Evolutionary conservation across 30 jellyfish, hydroid and myxozoan species (phyloP), one percentile per base, ranked within the genome.

Genomic region (Aurelia sp.): DNA sequence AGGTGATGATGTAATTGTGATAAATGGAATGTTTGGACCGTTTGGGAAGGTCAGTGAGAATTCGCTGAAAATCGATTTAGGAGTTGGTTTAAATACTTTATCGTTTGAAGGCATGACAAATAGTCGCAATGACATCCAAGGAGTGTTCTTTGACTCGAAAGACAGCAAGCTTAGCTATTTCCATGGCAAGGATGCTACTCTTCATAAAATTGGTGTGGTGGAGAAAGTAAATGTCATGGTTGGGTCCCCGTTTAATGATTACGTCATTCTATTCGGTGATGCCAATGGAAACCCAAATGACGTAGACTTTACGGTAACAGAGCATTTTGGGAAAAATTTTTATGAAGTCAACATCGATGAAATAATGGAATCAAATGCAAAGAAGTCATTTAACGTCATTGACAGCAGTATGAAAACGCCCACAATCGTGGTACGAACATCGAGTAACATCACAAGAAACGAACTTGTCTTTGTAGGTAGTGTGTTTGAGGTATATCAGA

Each of bases 401-500:
- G 96, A 88, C 71, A 88, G 72, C 83, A 74, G 96, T 50, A 65
- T 67, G 66, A 44, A 88, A 70, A 40, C 82, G 58, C 96, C 96
- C 44, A 86, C 90, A 12, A 63, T 86, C 53, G 96, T 86, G 53
- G 67, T 86, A n/a, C 80, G 93, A 16, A 84, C 93, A 38, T 72
- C 93, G 24, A 18, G 66, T 22, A 76, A 22, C 27, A 50, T 84
- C 21, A 72, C 59, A 0, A 50, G 93, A 55, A 73, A 73, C 60
- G 76, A 72, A 52, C 62, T 84, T 27, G 88, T 84, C n/a, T 84
- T 84, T n/a, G 87, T 69, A 61, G 93, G 93, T 4, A 72, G 74
- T 33, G 50, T 61, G 24, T 55, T 84, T 18, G 74, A 72, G 70
- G 76, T 84, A 0, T 84, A 58, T 63, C 51, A 51, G 64, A 65